Percentiles rank a stretch among this genome's conserved stretches.
These are phyloP conservation scores for Stenodema calcarata DNA, from an alignment of 2,888 invertebrate genomes.

Conservation along the genomic window DNA sequence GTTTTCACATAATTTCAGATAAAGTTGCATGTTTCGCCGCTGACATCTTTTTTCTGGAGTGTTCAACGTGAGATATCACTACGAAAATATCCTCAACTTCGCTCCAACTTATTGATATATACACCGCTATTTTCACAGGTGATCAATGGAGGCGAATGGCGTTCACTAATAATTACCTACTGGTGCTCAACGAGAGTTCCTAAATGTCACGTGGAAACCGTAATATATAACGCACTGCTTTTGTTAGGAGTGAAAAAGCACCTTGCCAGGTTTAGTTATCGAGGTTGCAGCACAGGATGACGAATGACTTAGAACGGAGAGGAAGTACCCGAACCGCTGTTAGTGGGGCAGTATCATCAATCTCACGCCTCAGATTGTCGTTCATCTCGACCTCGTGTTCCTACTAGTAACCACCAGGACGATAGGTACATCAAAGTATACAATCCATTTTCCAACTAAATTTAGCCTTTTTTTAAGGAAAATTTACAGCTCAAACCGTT, in stretches of 20 bases:
- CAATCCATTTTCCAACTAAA: no score
- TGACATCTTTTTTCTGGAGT: not conserved
- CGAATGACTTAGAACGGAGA: conserved; percentile 3
- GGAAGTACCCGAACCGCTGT: conserved; percentile 12
- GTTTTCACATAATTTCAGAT: not conserved
- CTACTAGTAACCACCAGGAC: conserved; percentile 7
- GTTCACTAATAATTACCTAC: no score
- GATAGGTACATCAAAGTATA: no score
- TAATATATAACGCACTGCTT: not conserved
- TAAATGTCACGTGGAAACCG: not conserved
- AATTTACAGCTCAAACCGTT: no score
- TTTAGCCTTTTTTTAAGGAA: no score
- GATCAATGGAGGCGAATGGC: no score
- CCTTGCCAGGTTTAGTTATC: not conserved
- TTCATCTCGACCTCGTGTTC: conserved; percentile 8
- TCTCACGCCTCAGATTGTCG: not conserved
- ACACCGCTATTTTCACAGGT: no score
- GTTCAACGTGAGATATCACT: not conserved
- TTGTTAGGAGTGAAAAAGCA: not conserved
- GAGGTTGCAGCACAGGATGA: conserved; percentile 7
- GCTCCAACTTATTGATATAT: no score
- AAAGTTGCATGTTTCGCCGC: not conserved
- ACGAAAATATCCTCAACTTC: no score
- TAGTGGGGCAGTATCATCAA: conserved; percentile 24
- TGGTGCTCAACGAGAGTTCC: not conserved